Percentiles rank a stretch among this genome's conserved stretches.
Conservation (phyloP, 2,113 vertebrate genomes). For the Procapra przewalskii region DNA sequence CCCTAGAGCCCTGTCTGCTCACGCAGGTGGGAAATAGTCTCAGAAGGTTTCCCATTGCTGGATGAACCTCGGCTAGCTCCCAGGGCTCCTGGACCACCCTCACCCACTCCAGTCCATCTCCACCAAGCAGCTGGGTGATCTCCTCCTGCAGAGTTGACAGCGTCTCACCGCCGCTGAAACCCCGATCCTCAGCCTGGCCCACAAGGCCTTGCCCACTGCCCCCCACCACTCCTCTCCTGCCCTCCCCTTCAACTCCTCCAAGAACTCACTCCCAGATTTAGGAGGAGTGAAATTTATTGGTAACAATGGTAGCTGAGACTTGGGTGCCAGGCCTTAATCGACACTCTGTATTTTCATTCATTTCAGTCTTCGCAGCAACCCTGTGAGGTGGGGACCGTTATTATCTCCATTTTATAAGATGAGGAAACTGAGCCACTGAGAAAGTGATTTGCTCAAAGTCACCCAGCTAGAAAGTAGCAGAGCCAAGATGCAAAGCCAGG, state of each 20-base stretch:
- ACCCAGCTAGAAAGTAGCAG: neutral
- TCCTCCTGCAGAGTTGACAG: neutral
- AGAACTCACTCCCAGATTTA: neutral
- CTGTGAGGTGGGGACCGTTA: neutral
- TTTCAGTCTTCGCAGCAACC: neutral
- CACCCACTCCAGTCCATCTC: fast-evolving
- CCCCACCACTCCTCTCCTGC: neutral
- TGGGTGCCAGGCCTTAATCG: neutral
- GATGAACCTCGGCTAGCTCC: neutral
- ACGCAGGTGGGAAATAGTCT: neutral
- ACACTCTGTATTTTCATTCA: neutral
- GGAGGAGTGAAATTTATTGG: neutral
- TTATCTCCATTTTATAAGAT: neutral
- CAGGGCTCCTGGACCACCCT: neutral
- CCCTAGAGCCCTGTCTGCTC: neutral
- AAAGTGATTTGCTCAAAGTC: neutral
- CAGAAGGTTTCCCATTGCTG: neutral
- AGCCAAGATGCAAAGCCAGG: neutral
- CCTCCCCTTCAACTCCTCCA: neutral
- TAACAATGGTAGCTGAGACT: neutral
- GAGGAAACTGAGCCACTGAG: neutral
- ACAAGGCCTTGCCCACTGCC: neutral
- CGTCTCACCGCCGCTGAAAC: neutral
- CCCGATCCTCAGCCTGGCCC: neutral
- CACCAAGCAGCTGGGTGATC: neutral